Evolutionary conservation across 2,113 vertebrate genomes (phyloP).

Genomic region (Tricholaema leucomelas): DNA sequence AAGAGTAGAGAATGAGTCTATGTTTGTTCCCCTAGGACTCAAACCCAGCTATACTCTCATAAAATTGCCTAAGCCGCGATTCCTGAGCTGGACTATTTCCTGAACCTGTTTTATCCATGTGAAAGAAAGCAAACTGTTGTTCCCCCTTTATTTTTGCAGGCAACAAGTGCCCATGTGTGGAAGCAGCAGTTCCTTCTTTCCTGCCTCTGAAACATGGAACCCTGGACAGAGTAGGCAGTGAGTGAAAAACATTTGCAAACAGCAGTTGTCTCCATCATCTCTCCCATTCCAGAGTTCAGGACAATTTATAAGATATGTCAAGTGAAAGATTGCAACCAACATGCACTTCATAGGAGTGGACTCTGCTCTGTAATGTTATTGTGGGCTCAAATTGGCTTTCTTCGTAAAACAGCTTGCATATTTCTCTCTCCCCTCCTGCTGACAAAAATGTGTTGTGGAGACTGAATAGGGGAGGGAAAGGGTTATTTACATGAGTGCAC

Average conservation of each 20-base stretch:
- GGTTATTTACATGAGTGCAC: background rate
- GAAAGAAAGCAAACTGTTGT: background rate
- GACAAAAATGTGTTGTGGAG: background rate
- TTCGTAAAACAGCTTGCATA: background rate
- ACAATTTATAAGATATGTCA: background rate
- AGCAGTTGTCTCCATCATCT: background rate
- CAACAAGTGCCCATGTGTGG: background rate
- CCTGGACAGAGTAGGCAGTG: background rate
- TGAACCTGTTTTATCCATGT: accelerated
- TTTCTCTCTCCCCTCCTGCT: background rate
- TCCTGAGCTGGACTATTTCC: background rate
- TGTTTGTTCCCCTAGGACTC: background rate
- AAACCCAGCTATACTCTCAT: background rate
- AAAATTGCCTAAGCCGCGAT: background rate
- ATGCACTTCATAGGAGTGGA: background rate
- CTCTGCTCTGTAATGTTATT: background rate
- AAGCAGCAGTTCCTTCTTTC: background rate
- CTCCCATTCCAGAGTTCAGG: background rate
- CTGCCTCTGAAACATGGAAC: background rate
- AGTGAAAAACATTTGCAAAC: background rate
- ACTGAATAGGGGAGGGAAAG: background rate
- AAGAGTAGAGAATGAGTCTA: background rate
- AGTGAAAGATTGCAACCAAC: background rate
- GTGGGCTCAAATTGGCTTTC: background rate
- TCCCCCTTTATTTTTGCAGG: background rate